Base-by-base conservation (phyloP, 2,113 vertebrate genomes). In the Poeciliopsis turrubarensis region DNA sequence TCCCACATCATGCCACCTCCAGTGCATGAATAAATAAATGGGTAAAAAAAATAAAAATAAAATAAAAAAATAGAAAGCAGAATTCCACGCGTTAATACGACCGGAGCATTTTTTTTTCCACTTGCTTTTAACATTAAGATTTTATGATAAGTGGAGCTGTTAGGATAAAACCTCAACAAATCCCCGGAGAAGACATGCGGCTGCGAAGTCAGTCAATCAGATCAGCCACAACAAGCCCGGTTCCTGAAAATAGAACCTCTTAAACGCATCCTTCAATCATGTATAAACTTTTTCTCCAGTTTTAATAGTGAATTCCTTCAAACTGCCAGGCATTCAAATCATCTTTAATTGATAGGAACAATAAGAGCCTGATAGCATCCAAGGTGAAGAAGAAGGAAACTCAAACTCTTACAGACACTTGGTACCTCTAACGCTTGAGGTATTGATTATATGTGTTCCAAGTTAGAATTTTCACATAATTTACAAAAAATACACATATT, bases 101-200 rank as follows among this genome's bases (percentile, higher is more conserved):
- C 25, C 19, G 17, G 0, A n/a, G 30, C 15, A 66, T 32, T 65
- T 29, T 29, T 32, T 65, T 29, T 29, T 29, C 32, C 4, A 54
- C 22, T 37, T 30, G 71, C 72, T 86, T 83, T 87, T 75, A 77
- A 41, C 41, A 85, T 83, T 77, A 80, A 86, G 34, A 69, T 87
- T 81, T 81, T 17, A n/a, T 76, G 70, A 84, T 41, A 51, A 44
- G 19, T 70, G 29, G 10, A 65, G 67, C 32, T 66, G 70, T 80
- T 68, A 74, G 62, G 73, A 54, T 25, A 57, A 70, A 66, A 74
- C 26, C 29, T 41, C 75, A 75, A 75, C 2, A 9, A 70, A 51
- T 37, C 54, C 72, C 1, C 72, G 39, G 51, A 60, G 30, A 3
- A 5, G 44, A 19, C 34, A 27, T 3, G 1, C 29, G 61, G 17